Evolutionary conservation across 2,888 invertebrate genomes (phyloP).

Genomic region (Zygothrica quintamaculata): DNA sequence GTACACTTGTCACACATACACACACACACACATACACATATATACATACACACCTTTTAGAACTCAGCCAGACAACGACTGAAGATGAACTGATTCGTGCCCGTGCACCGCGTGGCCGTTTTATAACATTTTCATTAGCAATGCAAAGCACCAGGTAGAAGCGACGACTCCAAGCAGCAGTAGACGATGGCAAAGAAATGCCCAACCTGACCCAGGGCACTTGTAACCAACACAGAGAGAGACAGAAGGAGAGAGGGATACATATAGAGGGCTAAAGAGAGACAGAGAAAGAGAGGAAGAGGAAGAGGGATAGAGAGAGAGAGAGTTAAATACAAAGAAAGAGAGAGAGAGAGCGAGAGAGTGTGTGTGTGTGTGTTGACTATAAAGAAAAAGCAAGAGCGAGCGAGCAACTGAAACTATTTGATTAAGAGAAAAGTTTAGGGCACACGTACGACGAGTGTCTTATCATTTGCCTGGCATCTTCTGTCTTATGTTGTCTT

Average conservation of each 20-base stretch:
- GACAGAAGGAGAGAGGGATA: conserved; percentile 13
- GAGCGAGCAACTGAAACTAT: neutral
- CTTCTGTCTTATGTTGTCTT: conserved; percentile 33
- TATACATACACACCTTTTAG: conserved; percentile 61
- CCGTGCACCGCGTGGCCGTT: conserved; percentile 72
- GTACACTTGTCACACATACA: conserved; percentile 11
- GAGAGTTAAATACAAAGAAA: no score
- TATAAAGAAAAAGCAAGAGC: conserved; percentile 14
- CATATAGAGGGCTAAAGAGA: conserved; percentile 12
- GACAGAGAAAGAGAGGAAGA: conserved; percentile 7
- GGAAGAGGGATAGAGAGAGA: conserved; percentile 4
- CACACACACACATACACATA: conserved; percentile 33
- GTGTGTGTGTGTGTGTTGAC: no score
- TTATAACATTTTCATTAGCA: conserved; percentile 83
- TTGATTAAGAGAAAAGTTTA: conserved; percentile 48
- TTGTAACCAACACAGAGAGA: conserved; percentile 24
- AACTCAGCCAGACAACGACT: conserved; percentile 76
- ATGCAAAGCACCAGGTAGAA: conserved; percentile 39
- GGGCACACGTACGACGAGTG: conserved; percentile 64
- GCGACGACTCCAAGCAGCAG: conserved; percentile 11
- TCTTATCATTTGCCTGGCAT: conserved; percentile 62
- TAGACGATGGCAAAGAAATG: conserved; percentile 60
- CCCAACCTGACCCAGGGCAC: conserved; percentile 58
- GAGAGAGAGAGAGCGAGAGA: neutral
- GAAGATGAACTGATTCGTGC: conserved; percentile 83